Conservation (phyloP, 2,888 invertebrate genomes). For the Meghimatium bilineatum region DNA sequence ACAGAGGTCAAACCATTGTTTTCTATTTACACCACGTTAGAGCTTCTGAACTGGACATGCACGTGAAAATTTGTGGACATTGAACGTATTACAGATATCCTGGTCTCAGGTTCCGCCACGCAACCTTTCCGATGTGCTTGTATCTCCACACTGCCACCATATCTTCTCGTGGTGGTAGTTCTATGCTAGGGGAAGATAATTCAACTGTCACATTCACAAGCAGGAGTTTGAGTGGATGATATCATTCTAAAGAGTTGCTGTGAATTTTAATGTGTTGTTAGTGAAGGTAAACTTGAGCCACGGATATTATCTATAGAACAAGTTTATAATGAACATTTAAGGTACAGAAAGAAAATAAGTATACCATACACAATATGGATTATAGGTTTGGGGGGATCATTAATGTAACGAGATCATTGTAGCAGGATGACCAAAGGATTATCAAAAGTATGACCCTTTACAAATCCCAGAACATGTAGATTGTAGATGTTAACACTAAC, state of each 20-base stretch:
- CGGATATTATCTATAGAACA: neutral
- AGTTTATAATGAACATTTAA: too few relatives aligned
- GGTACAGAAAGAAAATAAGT: too few relatives aligned
- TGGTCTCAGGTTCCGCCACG: neutral
- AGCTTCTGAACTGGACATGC: neutral
- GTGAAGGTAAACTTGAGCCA: neutral
- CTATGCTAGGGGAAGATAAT: neutral
- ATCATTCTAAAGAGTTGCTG: neutral
- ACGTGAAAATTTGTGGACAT: neutral
- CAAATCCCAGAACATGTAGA: too few relatives aligned
- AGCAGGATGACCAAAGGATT: too few relatives aligned
- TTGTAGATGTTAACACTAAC: too few relatives aligned
- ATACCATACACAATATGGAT: too few relatives aligned
- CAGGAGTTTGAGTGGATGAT: neutral
- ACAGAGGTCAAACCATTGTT: conserved; percentile 6
- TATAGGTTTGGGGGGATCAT: too few relatives aligned
- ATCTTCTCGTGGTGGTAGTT: neutral
- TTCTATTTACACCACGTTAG: neutral
- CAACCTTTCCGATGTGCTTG: neutral
- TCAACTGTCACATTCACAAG: neutral
- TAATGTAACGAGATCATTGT: too few relatives aligned
- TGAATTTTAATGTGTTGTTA: conserved; percentile 22
- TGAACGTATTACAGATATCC: conserved; percentile 4
- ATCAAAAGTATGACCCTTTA: too few relatives aligned
- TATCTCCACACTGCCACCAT: neutral